Conservation (phyloP, 2,113 vertebrate genomes). For the Hippoglossus stenolepis region DNA sequence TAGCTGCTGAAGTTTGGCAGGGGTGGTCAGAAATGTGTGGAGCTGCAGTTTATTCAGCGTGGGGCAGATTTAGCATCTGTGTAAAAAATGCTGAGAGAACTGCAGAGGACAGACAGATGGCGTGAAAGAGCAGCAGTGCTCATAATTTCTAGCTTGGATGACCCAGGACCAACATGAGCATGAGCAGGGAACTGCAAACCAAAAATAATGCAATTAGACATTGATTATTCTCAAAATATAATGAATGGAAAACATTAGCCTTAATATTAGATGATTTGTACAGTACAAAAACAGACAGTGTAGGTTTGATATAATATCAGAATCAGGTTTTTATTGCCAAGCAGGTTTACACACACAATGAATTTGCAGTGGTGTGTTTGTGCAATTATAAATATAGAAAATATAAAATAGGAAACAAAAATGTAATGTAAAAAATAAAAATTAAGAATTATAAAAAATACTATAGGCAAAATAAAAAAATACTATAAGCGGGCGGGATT, state of each 20-base stretch:
- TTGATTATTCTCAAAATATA: conserved; percentile 56
- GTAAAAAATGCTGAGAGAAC: conserved; percentile 33
- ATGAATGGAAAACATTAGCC: conserved; percentile 32
- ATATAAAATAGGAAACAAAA: no score
- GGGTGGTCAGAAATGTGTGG: conserved; percentile 4
- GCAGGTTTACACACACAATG: no score
- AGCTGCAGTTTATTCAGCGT: conserved; percentile 1
- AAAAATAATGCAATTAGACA: conserved; percentile 69
- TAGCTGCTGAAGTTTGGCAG: conserved; percentile 21
- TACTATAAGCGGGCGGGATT: no score
- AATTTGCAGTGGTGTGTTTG: no score
- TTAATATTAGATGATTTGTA: not conserved
- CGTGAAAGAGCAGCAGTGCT: conserved; percentile 45
- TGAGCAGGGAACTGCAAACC: conserved; percentile 44
- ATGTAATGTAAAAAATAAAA: no score
- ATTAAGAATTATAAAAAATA: no score
- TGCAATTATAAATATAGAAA: no score
- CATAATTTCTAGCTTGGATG: conserved; percentile 39
- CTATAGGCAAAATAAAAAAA: no score
- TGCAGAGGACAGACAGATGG: conserved; percentile 50
- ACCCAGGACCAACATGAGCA: conserved; percentile 45
- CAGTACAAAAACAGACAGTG: not conserved
- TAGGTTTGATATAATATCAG: not conserved
- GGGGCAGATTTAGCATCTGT: conserved; percentile 12
- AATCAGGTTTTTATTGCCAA: no score